phyloP scores from a whole-genome alignment of 2,888 invertebrate species.

The Taenaris catops region DNA sequence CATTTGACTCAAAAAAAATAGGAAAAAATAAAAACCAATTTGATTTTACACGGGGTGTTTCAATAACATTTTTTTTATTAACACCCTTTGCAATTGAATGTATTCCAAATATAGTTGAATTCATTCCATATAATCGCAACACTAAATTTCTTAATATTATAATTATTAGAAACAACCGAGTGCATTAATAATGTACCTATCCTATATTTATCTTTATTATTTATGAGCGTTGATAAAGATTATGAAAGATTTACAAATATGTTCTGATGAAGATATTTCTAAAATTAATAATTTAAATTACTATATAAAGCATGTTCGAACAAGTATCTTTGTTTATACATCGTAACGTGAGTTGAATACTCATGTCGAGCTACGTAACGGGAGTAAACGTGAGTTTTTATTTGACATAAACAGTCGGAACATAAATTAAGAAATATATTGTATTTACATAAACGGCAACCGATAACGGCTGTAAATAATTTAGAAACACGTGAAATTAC shows the following conservation, averaged over 20 bases:
- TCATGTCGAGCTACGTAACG: no score
- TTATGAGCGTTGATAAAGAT: not conserved
- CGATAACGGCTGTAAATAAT: no score
- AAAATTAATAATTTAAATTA: no score
- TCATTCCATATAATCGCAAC: constrained; percentile 34
- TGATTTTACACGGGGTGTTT: constrained; percentile 28
- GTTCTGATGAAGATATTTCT: not conserved
- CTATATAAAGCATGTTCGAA: no score
- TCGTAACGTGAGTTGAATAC: no score
- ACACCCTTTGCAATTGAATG: constrained; percentile 33
- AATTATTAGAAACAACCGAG: constrained; percentile 14
- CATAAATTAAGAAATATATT: no score
- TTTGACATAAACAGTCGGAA: no score
- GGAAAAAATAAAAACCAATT: constrained; percentile 16
- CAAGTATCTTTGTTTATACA: no score
- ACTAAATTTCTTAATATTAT: constrained; percentile 24
- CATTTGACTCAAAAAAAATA: no score
- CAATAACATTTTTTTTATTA: constrained; percentile 37
- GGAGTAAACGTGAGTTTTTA: no score
- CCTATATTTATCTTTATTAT: constrained; percentile 7
- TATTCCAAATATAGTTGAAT: constrained; percentile 33
- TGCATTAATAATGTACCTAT: constrained; percentile 18
- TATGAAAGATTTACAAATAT: constrained; percentile 1
- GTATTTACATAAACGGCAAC: no score
- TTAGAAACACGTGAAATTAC: no score